phyloP scores from a whole-genome alignment of 2,888 invertebrate genomes.

The Noctua pronuba region DNA sequence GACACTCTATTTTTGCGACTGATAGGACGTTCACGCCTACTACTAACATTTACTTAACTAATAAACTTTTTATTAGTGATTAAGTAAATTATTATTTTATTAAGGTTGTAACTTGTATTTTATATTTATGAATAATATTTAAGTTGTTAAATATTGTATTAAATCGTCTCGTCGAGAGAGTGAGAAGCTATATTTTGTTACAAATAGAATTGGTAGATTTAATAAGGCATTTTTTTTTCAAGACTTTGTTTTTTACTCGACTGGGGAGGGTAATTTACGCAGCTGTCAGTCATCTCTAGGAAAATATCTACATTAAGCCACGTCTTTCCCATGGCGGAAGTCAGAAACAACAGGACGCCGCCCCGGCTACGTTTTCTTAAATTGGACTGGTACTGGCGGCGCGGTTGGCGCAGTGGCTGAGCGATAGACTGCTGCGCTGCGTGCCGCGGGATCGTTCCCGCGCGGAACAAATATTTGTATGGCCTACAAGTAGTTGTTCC shows the following conservation, averaged over 20 bases:
- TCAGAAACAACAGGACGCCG: background rate
- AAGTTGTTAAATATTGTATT: constrained; percentile 25
- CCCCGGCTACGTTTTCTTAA: background rate
- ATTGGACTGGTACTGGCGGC: too few relatives aligned
- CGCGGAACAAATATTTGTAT: too few relatives aligned
- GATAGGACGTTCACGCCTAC: constrained; percentile 13
- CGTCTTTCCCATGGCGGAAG: background rate
- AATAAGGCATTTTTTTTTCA: background rate
- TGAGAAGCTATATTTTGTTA: background rate
- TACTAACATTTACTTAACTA: constrained; percentile 10
- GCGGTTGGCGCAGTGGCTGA: too few relatives aligned
- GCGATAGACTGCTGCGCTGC: too few relatives aligned
- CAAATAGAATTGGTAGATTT: constrained; percentile 17
- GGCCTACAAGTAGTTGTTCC: too few relatives aligned
- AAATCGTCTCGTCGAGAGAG: constrained; percentile 3
- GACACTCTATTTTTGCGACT: constrained; percentile 41
- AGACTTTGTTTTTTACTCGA: background rate
- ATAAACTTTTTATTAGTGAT: constrained; percentile 9
- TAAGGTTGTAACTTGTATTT: constrained; percentile 19
- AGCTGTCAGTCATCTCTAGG: background rate
- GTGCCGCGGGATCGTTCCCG: too few relatives aligned
- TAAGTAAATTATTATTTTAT: constrained; percentile 43
- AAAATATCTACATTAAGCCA: background rate
- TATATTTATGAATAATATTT: constrained; percentile 1
- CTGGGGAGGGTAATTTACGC: background rate